Conservation (phyloP, 1,140 invertebrate species). For the Chrysomallon squamiferum region DNA sequence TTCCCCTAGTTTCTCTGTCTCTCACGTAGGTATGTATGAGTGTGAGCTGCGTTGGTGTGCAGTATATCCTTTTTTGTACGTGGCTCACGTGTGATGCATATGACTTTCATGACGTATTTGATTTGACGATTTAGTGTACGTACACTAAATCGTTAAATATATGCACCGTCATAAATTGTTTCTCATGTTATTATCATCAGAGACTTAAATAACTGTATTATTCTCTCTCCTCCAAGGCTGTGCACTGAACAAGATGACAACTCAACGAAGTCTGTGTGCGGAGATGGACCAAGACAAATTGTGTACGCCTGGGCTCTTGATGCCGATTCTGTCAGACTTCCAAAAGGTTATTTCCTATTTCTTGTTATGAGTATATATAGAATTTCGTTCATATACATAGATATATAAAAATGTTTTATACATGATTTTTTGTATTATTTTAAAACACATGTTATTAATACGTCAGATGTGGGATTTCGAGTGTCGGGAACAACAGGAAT, state of each 20-base stretch:
- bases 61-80: too few relatives aligned
- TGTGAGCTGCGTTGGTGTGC: too few relatives aligned
- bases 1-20: too few relatives aligned
- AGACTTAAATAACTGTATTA: too few relatives aligned
- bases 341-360: slow-evolving; percentile 68
- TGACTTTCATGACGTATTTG: too few relatives aligned
- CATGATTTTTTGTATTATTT: not conserved
- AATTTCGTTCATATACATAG: not conserved
- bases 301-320: slow-evolving; percentile 97
- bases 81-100: too few relatives aligned
- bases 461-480: slow-evolving; percentile 68
- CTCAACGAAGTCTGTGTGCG: slow-evolving; percentile 34
- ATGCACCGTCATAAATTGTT: too few relatives aligned
- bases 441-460: not conserved
- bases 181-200: too few relatives aligned
- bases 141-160: too few relatives aligned
- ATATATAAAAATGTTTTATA: not conserved
- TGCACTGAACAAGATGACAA: slow-evolving; percentile 46
- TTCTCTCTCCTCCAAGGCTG: slow-evolving; percentile 39
- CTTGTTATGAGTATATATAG: not conserved
- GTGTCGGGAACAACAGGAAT: slow-evolving; percentile 67
- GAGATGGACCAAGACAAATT: slow-evolving; percentile 66
- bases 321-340: slow-evolving; percentile 84
- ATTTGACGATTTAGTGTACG: too few relatives aligned
- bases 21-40: too few relatives aligned